Evolutionary conservation across 2,113 vertebrate species (phyloP).

Genomic region (Notothenia rossii): DNA sequence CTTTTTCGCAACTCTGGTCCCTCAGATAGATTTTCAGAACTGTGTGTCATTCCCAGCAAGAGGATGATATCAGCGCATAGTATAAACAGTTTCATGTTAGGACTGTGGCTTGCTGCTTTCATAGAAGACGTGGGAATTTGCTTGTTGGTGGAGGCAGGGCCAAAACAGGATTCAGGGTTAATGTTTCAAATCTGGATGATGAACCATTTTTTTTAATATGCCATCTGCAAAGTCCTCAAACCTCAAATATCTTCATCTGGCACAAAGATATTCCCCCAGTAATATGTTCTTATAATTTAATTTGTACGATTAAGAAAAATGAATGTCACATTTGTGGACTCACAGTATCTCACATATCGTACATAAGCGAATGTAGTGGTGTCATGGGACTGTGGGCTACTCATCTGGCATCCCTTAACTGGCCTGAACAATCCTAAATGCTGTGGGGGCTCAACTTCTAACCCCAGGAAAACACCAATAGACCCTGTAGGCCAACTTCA

Average conservation of each 20-base stretch:
- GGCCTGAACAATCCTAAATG: constrained; percentile 62
- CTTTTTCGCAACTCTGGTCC: background rate
- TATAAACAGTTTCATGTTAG: background rate
- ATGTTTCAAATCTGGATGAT: background rate
- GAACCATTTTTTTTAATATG: background rate
- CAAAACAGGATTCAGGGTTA: too few species aligned
- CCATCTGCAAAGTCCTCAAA: background rate
- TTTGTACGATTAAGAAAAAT: background rate
- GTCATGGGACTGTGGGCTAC: constrained; percentile 30
- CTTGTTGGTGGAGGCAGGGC: background rate
- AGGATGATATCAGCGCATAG: background rate
- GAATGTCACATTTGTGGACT: background rate
- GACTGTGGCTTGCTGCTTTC: background rate
- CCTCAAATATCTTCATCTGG: background rate
- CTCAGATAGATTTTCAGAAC: too few species aligned
- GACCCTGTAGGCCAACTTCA: constrained; percentile 76
- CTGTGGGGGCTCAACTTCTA: constrained; percentile 75
- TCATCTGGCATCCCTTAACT: constrained; percentile 78
- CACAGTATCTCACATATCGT: constrained; percentile 15
- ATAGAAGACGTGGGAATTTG: background rate
- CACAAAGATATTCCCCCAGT: background rate
- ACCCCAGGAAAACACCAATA: constrained; percentile 80
- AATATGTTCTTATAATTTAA: background rate
- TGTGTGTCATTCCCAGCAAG: too few species aligned
- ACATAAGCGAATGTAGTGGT: constrained; percentile 10